Evolutionary conservation across 2,888 invertebrate species (phyloP).

Genomic region (Phyto melanocephala): DNA sequence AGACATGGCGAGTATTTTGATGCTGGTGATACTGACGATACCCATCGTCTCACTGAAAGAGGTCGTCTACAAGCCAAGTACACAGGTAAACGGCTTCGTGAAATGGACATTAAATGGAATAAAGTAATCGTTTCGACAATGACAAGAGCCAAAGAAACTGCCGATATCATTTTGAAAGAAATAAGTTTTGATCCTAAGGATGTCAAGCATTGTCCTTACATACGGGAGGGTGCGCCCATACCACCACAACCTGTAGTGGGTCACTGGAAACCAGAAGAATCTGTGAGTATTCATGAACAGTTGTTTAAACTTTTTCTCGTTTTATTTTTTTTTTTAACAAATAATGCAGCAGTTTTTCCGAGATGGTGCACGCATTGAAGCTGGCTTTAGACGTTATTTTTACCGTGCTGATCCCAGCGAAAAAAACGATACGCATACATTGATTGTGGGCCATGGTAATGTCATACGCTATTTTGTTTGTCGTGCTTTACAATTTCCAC

Average conservation of each 20-base stretch:
- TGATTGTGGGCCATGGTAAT: constrained; percentile 98
- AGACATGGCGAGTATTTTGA: constrained; percentile 97
- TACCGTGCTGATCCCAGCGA: constrained; percentile 92
- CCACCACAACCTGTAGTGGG: constrained; percentile 95
- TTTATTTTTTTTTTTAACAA: background rate
- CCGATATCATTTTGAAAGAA: constrained; percentile 87
- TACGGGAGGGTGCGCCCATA: constrained; percentile 96
- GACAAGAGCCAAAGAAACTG: constrained; percentile 95
- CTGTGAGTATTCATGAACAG: constrained; percentile 82
- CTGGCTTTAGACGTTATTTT: constrained; percentile 95
- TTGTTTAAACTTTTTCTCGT: too few species aligned
- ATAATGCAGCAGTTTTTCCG: constrained; percentile 89
- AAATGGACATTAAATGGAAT: constrained; percentile 88
- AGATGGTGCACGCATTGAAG: constrained; percentile 96
- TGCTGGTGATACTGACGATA: constrained; percentile 84
- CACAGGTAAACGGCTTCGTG: constrained; percentile 90
- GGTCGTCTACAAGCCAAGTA: constrained; percentile 91
- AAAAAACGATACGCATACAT: constrained; percentile 89
- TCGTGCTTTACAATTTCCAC: constrained; percentile 96
- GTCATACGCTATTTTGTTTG: constrained; percentile 98
- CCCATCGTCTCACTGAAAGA: constrained; percentile 88
- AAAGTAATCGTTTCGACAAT: constrained; percentile 92
- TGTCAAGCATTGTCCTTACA: constrained; percentile 84
- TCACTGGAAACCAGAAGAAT: constrained; percentile 90
- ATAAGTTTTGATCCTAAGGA: constrained; percentile 82